Percentiles rank a stretch among this genome's conserved stretches.
Evolutionary conservation across 2,888 invertebrate genomes (phyloP).

Genomic region (Phrixothrix hirtus): DNA sequence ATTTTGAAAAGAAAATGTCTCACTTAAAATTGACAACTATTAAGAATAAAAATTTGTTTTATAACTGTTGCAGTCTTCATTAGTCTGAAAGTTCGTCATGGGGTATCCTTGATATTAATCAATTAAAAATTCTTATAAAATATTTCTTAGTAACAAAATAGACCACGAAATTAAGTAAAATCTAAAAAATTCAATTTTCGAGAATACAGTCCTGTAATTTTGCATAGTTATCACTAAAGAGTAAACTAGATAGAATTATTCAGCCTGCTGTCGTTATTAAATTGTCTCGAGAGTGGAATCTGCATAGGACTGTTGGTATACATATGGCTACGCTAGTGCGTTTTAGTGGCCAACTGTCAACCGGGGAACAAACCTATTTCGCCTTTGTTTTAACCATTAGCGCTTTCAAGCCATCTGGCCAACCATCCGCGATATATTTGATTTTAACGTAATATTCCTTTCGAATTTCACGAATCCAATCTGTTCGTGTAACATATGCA

Average conservation of each 20-base stretch:
- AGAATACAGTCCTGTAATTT: neutral
- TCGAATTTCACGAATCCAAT: slow-evolving; percentile 34
- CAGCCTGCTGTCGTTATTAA: slow-evolving; percentile 45
- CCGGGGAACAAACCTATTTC: slow-evolving; percentile 36
- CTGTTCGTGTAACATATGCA: slow-evolving; percentile 32
- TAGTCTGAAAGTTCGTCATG: too few species aligned
- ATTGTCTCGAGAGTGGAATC: slow-evolving; percentile 46
- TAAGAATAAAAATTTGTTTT: too few species aligned
- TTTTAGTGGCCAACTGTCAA: slow-evolving; percentile 52
- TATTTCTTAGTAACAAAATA: too few species aligned
- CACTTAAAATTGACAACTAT: too few species aligned
- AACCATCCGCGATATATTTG: slow-evolving; percentile 41
- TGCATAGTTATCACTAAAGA: neutral
- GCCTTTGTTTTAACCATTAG: slow-evolving; percentile 49
- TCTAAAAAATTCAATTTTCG: too few species aligned
- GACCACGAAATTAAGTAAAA: too few species aligned
- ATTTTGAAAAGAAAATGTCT: too few species aligned
- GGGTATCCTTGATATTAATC: too few species aligned
- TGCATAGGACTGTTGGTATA: slow-evolving; percentile 44
- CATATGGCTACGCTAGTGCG: slow-evolving; percentile 47
- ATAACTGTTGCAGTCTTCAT: too few species aligned
- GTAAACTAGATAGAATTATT: slow-evolving; percentile 18
- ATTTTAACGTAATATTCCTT: slow-evolving; percentile 37
- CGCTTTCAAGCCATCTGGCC: slow-evolving; percentile 43
- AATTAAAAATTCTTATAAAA: too few species aligned